phyloP scores from a whole-genome alignment of 2,113 vertebrate genomes.

The Protobothrops mucrosquamatus region DNA sequence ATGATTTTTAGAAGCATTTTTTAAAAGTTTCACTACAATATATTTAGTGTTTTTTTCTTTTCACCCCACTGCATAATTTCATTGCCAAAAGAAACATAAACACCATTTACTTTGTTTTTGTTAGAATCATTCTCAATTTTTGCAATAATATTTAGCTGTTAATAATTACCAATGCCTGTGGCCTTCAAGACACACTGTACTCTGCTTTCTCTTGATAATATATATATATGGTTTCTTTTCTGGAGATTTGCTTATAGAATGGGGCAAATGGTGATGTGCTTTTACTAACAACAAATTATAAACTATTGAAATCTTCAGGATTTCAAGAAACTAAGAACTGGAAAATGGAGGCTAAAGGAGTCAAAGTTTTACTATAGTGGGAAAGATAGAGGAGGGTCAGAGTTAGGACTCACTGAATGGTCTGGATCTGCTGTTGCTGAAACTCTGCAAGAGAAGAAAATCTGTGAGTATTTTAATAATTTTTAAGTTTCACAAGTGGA shows the following conservation, averaged over 20 bases:
- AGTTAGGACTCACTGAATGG: not conserved
- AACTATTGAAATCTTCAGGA: not conserved
- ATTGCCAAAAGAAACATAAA: not conserved
- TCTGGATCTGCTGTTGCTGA: not conserved
- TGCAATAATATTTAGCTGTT: constrained; percentile 13
- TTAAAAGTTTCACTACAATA: not conserved
- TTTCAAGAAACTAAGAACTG: not conserved
- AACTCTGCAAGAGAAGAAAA: not conserved
- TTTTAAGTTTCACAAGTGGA: not conserved
- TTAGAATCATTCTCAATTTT: not conserved
- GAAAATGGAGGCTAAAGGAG: not conserved
- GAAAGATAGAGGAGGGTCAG: not conserved
- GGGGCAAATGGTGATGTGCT: not conserved
- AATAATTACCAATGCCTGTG: not conserved
- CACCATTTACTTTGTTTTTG: not conserved
- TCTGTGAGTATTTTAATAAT: not conserved
- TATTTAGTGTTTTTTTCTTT: not conserved
- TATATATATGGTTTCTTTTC: not conserved
- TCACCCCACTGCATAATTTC: not conserved
- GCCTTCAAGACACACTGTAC: not conserved
- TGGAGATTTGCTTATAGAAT: not conserved
- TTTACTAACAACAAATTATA: not conserved
- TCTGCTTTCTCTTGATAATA: not conserved
- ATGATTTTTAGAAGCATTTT: not conserved
- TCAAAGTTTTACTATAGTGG: not conserved